Percentiles rank a stretch among this genome's conserved stretches.
These are phyloP conservation scores for Spondyliosoma cantharus DNA, from an alignment of 2,797 vertebrate genomes.

Conservation along the genomic window DNA sequence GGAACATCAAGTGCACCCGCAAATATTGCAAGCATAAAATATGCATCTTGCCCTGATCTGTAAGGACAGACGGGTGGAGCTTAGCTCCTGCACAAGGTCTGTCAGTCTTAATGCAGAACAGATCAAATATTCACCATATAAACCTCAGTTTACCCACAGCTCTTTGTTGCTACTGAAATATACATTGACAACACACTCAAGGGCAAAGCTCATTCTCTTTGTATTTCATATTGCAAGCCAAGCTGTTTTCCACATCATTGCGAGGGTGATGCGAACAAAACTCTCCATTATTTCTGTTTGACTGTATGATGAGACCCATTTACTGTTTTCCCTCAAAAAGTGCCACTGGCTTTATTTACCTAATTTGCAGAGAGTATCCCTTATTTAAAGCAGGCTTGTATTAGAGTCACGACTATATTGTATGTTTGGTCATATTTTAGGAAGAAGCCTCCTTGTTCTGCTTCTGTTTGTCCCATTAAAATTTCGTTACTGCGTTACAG, in stretches of 20 bases:
- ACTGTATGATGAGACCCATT: constrained; percentile 35
- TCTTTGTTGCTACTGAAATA: constrained; percentile 69
- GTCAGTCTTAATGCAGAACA: constrained; percentile 42
- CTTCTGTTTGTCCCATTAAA: too few species aligned
- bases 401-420: too few species aligned
- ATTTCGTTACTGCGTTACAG: too few species aligned
- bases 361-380: too few species aligned
- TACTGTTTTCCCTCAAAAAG: not conserved
- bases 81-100: constrained; percentile 30
- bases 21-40: constrained; percentile 66
- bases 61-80: constrained; percentile 47
- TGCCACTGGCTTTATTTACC: too few species aligned
- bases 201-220: constrained; percentile 48
- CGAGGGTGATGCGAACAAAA: constrained; percentile 46
- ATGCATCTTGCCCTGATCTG: constrained; percentile 62
- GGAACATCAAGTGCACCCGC: constrained; percentile 59
- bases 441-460: too few species aligned
- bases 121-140: constrained; percentile 67
- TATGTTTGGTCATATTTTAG: too few species aligned
- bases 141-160: constrained; percentile 61
- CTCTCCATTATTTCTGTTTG: constrained; percentile 27
- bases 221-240: constrained; percentile 36
- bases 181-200: constrained; percentile 46
- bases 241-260: constrained; percentile 48
- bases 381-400: too few species aligned